Conservation (phyloP, 2,113 vertebrate species). For the Oryzias javanicus region DNA sequence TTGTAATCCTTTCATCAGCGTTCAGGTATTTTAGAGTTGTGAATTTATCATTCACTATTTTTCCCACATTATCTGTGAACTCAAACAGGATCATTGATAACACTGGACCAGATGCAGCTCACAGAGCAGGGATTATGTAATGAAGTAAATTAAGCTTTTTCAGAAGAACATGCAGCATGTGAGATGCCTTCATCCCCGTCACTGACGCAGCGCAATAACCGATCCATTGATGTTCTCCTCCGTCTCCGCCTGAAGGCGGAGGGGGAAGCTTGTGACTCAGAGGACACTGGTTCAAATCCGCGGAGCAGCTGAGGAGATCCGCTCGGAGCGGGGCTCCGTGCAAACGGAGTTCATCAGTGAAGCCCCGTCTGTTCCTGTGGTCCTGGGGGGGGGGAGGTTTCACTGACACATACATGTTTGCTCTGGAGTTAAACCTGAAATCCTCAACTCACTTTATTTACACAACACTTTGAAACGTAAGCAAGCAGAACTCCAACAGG, state of each 20-base stretch:
- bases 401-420: neutral
- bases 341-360: neutral
- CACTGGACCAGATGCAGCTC: too few relatives aligned
- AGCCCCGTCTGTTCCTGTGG: neutral
- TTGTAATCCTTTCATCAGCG: too few relatives aligned
- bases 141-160: neutral
- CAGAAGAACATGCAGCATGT: slow-evolving; percentile 11
- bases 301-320: slow-evolving; percentile 14
- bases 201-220: slow-evolving; percentile 18
- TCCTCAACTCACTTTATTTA: neutral
- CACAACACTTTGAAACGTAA: too few relatives aligned
- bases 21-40: too few relatives aligned
- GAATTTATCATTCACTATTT: too few relatives aligned
- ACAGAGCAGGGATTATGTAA: neutral
- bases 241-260: slow-evolving; percentile 17
- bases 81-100: too few relatives aligned
- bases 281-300: slow-evolving; percentile 14
- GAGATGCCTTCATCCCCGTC: slow-evolving; percentile 11
- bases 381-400: neutral
- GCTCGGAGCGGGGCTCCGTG: neutral
- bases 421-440: too few relatives aligned
- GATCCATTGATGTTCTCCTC: slow-evolving; percentile 39
- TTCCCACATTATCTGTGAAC: too few relatives aligned
- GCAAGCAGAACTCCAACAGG: too few relatives aligned
- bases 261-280: slow-evolving; percentile 35